A percentile compares a stretch with the other conserved stretches of the same genome.
Conservation (phyloP, 2,888 invertebrate species). For the Schizotus pectinicornis region DNA sequence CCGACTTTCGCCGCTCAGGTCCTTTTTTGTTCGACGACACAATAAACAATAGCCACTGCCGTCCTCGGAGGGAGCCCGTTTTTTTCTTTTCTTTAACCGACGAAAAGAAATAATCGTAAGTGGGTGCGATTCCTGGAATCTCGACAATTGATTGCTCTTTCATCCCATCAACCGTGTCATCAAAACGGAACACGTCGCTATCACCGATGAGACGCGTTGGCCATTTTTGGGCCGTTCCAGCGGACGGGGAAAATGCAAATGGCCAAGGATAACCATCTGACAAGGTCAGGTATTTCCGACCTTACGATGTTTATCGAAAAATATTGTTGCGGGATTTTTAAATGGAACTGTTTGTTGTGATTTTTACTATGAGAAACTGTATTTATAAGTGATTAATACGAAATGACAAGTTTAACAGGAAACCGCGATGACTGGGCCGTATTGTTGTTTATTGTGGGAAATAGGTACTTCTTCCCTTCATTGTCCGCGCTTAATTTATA, state of each 20-base stretch:
- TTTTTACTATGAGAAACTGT: conserved; percentile 26
- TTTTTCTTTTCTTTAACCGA: conserved; percentile 18
- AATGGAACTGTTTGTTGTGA: conserved; percentile 17
- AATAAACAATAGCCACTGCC: conserved; percentile 34
- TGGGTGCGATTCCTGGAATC: no score
- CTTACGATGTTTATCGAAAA: conserved; percentile 13
- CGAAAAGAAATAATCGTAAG: conserved; percentile 5
- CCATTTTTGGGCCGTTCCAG: conserved; percentile 5
- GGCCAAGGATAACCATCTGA: not conserved
- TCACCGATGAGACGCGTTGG: conserved; percentile 9
- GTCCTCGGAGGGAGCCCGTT: not conserved
- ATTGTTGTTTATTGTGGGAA: no score
- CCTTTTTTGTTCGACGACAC: conserved; percentile 28
- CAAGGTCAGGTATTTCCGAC: not conserved
- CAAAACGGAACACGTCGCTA: conserved; percentile 21
- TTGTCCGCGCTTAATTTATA: no score
- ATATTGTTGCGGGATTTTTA: conserved; percentile 3
- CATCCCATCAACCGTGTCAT: conserved; percentile 5
- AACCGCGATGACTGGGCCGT: no score
- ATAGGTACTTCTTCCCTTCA: no score
- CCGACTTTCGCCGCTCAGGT: conserved; percentile 29
- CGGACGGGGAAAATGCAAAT: conserved; percentile 10
- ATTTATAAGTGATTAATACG: conserved; percentile 11
- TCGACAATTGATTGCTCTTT: no score
- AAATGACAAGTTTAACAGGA: no score